These are phyloP conservation scores for Drosophila limbata DNA, from an alignment of 2,888 invertebrate species.

Conservation along the genomic window DNA sequence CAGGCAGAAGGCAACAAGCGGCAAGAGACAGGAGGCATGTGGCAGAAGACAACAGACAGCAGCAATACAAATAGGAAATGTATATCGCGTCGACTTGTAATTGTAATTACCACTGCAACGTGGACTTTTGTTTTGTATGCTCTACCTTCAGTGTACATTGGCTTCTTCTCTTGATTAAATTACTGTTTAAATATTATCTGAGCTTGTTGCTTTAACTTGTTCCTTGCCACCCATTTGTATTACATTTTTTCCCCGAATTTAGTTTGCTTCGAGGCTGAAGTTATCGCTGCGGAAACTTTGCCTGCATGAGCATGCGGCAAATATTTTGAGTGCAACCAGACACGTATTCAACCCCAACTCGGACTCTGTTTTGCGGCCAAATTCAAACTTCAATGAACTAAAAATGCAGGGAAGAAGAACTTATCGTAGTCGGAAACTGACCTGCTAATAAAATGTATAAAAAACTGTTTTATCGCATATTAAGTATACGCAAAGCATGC, in stretches of 20 bases:
- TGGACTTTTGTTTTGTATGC: constrained; percentile 56
- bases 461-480: neutral
- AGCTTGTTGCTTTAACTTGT: constrained; percentile 39
- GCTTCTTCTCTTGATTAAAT: constrained; percentile 63
- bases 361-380: constrained; percentile 1
- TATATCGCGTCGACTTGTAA: constrained; percentile 59
- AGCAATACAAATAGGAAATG: constrained; percentile 33
- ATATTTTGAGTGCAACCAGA: constrained; percentile 21
- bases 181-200: constrained; percentile 72
- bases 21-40: neutral
- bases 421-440: neutral
- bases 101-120: constrained; percentile 79
- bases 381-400: constrained; percentile 18
- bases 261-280: neutral
- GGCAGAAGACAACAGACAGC: neutral
- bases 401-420: constrained; percentile 8
- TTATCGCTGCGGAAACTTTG: constrained; percentile 20
- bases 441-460: constrained; percentile 1
- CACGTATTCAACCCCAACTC: constrained; percentile 11
- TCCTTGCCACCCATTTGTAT: neutral
- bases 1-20: constrained; percentile 40
- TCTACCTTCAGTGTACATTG: constrained; percentile 13
- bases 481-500: constrained; percentile 4
- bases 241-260: neutral
- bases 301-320: constrained; percentile 38